Percentiles rank a stretch among this genome's conserved stretches.
Evolutionary conservation across 2,888 invertebrate genomes (phyloP).

Genomic region (Leptopilina syphax): DNA sequence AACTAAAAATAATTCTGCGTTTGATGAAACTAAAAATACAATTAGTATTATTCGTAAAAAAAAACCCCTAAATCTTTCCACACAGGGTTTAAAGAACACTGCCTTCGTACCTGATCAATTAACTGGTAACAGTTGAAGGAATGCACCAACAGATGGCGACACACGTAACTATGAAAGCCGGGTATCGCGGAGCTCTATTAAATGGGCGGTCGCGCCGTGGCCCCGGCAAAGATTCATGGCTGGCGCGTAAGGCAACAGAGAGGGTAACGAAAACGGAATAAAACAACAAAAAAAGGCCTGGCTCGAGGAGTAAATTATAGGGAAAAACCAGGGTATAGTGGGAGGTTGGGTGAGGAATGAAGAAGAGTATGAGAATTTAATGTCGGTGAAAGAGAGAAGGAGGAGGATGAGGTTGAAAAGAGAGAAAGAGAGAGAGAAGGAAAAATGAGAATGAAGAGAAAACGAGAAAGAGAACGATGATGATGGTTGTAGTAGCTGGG

Average conservation of each 20-base stretch:
- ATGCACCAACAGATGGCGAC: conserved; percentile 69
- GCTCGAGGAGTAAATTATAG: conserved; percentile 70
- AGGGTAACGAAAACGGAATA: conserved; percentile 64
- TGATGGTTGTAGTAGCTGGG: conserved; percentile 49
- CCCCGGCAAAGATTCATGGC: conserved; percentile 76
- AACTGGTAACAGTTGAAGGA: conserved; percentile 54
- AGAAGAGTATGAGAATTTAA: conserved; percentile 51
- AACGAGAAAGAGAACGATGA: conserved; percentile 57
- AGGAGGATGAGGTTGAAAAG: conserved; percentile 52
- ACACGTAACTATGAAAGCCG: conserved; percentile 73
- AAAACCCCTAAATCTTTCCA: too few relatives aligned
- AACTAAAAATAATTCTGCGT: too few relatives aligned
- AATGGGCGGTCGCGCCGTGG: conserved; percentile 73
- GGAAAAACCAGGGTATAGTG: conserved; percentile 65
- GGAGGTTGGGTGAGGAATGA: conserved; percentile 54
- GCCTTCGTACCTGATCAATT: conserved; percentile 42
- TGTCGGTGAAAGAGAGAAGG: conserved; percentile 44
- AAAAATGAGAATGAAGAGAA: conserved; percentile 55
- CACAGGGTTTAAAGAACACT: background rate
- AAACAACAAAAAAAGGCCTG: conserved; percentile 62
- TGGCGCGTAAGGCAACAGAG: conserved; percentile 66
- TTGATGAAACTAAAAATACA: too few relatives aligned
- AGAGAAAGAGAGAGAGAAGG: conserved; percentile 54
- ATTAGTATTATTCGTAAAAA: too few relatives aligned
- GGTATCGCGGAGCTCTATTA: conserved; percentile 75